These are phyloP conservation scores for Acrobeloides nanus DNA, from an alignment of 2,888 invertebrate species.

Conservation along the genomic window DNA sequence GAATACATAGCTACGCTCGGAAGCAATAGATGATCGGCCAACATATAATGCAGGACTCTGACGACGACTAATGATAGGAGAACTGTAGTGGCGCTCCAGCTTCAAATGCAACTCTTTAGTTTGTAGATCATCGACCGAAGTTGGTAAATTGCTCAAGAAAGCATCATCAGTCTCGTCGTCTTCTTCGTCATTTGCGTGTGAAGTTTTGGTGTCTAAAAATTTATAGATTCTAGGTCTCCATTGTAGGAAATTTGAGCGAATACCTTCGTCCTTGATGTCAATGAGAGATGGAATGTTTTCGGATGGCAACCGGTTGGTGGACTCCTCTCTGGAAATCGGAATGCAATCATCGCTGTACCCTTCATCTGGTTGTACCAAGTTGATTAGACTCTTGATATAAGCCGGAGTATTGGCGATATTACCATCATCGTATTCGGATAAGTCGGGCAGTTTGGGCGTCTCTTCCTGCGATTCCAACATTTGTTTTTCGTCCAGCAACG, in stretches of 20 bases:
- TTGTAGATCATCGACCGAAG: constrained; percentile 19
- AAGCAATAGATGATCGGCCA: constrained; percentile 10
- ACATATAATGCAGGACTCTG: constrained; percentile 13
- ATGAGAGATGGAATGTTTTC: constrained; percentile 5
- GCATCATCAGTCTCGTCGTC: constrained; percentile 13
- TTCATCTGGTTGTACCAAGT: background rate
- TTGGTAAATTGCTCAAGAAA: constrained; percentile 16
- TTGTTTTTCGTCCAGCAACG: background rate
- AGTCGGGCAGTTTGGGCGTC: background rate
- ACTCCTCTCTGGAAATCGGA: too few species aligned
- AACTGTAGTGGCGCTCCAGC: constrained; percentile 14
- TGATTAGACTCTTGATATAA: background rate
- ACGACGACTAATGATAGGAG: constrained; percentile 12
- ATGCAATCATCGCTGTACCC: background rate
- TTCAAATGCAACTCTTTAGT: constrained; percentile 12
- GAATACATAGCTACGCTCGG: constrained; percentile 1
- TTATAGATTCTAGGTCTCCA: background rate
- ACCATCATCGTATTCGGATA: background rate
- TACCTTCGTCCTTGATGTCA: too few species aligned
- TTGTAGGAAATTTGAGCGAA: too few species aligned
- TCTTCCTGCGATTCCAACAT: background rate
- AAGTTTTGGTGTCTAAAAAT: background rate
- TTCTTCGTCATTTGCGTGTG: constrained; percentile 8
- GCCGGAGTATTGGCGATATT: background rate
- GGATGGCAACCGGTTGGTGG: too few species aligned